phyloP scores from a whole-genome alignment of 2,797 vertebrate species.

The Calcarius lapponicus region DNA sequence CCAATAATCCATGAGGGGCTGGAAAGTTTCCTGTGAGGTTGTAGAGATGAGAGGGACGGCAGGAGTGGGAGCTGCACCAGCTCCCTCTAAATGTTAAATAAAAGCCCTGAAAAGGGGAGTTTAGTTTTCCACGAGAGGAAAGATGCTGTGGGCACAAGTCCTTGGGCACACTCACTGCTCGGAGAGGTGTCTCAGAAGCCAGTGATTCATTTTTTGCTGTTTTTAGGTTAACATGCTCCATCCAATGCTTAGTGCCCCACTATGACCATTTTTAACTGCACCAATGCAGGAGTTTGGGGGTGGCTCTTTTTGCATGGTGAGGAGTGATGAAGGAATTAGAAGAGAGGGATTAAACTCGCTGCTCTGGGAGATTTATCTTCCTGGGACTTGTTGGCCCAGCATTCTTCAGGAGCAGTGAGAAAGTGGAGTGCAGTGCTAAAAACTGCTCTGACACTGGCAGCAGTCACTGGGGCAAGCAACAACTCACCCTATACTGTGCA shows the following conservation, averaged over 20 bases:
- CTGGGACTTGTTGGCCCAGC: background rate
- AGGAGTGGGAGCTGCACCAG: background rate
- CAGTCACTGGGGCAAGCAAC: background rate
- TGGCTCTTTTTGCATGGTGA: background rate
- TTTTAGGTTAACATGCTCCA: background rate
- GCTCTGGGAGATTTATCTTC: background rate
- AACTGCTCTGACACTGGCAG: background rate
- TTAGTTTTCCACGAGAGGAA: background rate
- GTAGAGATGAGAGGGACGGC: background rate
- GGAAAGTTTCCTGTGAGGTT: background rate
- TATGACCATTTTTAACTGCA: background rate
- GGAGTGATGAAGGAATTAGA: background rate
- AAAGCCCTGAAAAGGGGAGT: background rate
- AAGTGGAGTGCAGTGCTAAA: background rate
- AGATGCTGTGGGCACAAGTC: background rate
- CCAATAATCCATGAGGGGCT: background rate
- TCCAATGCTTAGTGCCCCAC: background rate
- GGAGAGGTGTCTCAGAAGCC: background rate
- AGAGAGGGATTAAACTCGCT: background rate
- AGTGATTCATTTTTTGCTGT: background rate
- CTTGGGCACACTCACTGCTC: background rate
- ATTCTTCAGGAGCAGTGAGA: background rate
- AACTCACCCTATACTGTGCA: accelerated
- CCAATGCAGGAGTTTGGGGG: accelerated
- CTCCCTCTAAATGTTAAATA: background rate